These are phyloP conservation scores for Laterallus jamaicensis DNA, from an alignment of 2,113 vertebrate genomes.

Conservation along the genomic window DNA sequence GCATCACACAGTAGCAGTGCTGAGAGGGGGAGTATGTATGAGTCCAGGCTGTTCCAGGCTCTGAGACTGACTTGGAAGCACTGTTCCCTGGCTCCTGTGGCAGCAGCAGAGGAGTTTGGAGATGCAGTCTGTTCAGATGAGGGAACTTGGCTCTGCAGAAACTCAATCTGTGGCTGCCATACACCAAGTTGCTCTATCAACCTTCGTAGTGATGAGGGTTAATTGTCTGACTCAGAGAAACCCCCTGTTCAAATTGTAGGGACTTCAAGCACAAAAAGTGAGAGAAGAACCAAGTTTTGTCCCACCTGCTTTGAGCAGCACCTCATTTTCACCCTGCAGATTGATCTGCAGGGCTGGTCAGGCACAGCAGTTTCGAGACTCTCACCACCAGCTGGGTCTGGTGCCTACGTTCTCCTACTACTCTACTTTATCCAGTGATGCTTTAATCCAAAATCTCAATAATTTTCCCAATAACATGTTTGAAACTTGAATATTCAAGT, in stretches of 20 bases:
- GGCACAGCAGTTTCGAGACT: not conserved
- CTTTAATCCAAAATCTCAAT: not conserved
- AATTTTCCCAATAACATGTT: not conserved
- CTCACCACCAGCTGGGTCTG: too few relatives aligned
- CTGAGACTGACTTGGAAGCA: not conserved
- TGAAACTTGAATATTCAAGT: not conserved
- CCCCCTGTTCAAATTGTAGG: not conserved
- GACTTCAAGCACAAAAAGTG: not conserved
- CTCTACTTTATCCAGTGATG: not conserved
- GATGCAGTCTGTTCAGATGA: not conserved
- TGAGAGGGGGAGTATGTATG: not conserved
- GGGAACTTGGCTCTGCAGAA: not conserved
- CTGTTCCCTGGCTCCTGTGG: not conserved
- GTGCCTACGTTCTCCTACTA: not conserved
- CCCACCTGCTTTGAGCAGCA: not conserved
- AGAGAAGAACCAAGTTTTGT: not conserved
- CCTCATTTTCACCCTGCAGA: not conserved
- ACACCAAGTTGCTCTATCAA: not conserved
- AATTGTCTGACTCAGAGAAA: not conserved
- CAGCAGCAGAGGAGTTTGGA: not conserved
- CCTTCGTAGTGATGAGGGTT: not conserved
- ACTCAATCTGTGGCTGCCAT: not conserved
- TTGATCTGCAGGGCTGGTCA: not conserved
- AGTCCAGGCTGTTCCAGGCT: not conserved
- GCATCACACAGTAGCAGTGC: accelerated